These are phyloP conservation scores for Meloidogyne hapla DNA, from an alignment of 1,140 invertebrate species.

Conservation along the genomic window DNA sequence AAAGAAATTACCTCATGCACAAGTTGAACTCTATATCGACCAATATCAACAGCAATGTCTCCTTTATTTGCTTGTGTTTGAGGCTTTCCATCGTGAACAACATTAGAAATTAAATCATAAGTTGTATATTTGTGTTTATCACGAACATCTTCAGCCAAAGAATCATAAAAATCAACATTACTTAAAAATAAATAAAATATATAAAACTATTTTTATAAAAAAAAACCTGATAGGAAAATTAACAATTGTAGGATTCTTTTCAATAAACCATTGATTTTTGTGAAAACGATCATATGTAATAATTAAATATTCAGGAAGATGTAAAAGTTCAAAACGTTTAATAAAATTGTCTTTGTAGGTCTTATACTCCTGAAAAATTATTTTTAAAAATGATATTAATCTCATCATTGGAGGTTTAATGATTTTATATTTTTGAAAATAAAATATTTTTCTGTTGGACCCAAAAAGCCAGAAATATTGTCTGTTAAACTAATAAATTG, in stretches of 20 bases:
- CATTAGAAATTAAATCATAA: slow-evolving; percentile 95
- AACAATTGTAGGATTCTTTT: slow-evolving; percentile 99
- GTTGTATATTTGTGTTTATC: slow-evolving; percentile 77
- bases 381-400: slow-evolving; percentile 22
- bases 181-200: slow-evolving; percentile 67
- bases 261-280: slow-evolving; percentile 96
- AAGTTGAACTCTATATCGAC: slow-evolving; percentile 89
- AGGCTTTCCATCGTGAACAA: slow-evolving; percentile 96
- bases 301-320: slow-evolving; percentile 93
- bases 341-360: slow-evolving; percentile 98
- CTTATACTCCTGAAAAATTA: slow-evolving; percentile 78
- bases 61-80: slow-evolving; percentile 24
- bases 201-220: slow-evolving; percentile 7
- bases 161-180: slow-evolving; percentile 95
- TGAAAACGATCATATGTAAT: slow-evolving; percentile 92
- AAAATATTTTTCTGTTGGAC: no score
- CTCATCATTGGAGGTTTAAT: no score
- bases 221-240: slow-evolving; percentile 97
- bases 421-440: no score
- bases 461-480: no score
- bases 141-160: slow-evolving; percentile 70
- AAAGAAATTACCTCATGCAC: slow-evolving; percentile 78
- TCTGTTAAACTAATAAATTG: no score
- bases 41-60: slow-evolving; percentile 66
- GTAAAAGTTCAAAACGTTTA: slow-evolving; percentile 91